Evolutionary conservation across 2,797 vertebrate species (phyloP), one percentile per base, ranked within the genome.

Genomic region (Coregonus sp.): DNA sequence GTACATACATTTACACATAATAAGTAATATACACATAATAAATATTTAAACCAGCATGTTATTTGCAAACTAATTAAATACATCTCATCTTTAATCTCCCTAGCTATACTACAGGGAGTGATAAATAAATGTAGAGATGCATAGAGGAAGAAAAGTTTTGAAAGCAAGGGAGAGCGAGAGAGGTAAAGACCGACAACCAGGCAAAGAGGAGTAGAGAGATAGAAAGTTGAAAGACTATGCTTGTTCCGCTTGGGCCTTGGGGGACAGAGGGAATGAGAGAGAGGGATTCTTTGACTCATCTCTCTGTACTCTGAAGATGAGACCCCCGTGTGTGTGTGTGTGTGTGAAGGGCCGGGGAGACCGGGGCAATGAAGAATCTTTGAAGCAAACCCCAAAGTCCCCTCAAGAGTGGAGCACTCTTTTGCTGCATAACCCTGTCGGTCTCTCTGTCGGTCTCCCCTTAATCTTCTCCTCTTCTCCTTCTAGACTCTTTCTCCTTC

Each of bases 31-130:
- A 40, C 56, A 77, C 16, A 14, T 82, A 37, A 79, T 80, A 70
- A 78, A 87, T 81, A 52, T 86, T 81, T 77, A 78, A 85, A 73
- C 31, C n/a, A 56, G 31, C 47, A 67, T 71, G 16, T 59, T 76
- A 75, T 84, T 78, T 84, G 78, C 79, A 66, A 73, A 73, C 73
- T 82, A 77, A 81, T 73, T 65, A 1, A 16, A 81, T 79, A 20
- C 79, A 73, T 76, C 81, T 83, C 61, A 80, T 77, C 29, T 52
- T 78, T 14, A 51, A 25, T 51, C 37, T 6, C 2, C 12, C 3
- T 25, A 25, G 35, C 4, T 40, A 15, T 37, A 18, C 7, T 40
- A 18, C 33, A 69, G 33, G 15, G 67, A 69, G 67, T 2, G 15
- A 9, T 9, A 65, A 15, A 11, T 29, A 1, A 5, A 14, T 3